phyloP scores from a whole-genome alignment of 2,797 vertebrate species.

The Premnoplex brunnescens region DNA sequence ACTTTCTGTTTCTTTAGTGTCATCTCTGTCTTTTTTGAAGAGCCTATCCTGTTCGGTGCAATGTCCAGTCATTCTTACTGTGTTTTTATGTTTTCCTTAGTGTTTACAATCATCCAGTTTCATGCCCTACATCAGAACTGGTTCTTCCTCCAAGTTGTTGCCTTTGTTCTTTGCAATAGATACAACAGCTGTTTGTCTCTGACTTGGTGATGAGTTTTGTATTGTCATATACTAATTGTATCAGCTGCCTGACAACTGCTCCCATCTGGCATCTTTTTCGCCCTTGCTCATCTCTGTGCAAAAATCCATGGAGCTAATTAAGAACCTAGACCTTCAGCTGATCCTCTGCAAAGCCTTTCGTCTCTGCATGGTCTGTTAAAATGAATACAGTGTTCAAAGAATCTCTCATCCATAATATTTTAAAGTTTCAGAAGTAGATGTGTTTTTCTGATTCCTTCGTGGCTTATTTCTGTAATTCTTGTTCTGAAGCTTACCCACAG shows the following conservation, averaged over 20 bases:
- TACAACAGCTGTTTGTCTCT: not conserved
- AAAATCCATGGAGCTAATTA: not conserved
- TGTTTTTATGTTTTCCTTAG: not conserved
- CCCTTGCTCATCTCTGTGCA: not conserved
- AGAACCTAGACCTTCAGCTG: not conserved
- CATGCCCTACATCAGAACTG: not conserved
- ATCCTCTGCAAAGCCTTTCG: not conserved
- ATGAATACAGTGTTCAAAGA: not conserved
- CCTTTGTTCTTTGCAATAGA: not conserved
- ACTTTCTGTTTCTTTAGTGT: not conserved
- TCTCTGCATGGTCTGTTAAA: not conserved
- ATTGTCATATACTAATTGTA: not conserved
- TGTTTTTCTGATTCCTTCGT: not conserved
- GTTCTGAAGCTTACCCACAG: not conserved
- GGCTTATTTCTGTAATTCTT: not conserved
- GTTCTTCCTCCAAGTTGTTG: not conserved
- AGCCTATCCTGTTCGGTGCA: not conserved
- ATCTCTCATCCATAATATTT: not conserved
- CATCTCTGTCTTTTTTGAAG: not conserved
- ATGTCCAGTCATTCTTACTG: not conserved
- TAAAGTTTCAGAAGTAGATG: not conserved
- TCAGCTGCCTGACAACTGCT: not conserved
- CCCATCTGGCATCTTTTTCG: not conserved
- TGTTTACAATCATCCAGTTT: not conserved
- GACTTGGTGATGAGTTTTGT: not conserved